Conservation (phyloP, 2,113 vertebrate genomes). For the Thalassarche chlororhynchos region DNA sequence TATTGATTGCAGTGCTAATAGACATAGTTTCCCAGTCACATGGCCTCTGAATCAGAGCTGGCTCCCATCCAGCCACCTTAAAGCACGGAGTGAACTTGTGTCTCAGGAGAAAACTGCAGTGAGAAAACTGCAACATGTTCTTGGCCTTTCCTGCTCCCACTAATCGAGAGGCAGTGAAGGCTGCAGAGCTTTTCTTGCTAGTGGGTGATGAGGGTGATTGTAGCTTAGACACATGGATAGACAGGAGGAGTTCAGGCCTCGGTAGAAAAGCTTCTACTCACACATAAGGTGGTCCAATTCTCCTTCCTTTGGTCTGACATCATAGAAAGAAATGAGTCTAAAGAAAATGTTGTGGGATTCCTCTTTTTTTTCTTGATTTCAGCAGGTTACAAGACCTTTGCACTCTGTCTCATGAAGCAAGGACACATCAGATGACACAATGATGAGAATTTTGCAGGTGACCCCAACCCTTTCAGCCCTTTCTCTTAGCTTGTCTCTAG, state of each 20-base stretch:
- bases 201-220: not conserved
- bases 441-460: not conserved
- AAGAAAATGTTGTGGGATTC: not conserved
- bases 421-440: not conserved
- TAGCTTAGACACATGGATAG: not conserved
- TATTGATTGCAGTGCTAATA: not conserved
- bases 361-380: not conserved
- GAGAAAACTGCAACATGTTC: not conserved
- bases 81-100: fast-evolving
- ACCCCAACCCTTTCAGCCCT: not conserved
- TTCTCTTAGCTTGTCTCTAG: not conserved
- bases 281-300: not conserved
- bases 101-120: not conserved
- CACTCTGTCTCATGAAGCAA: not conserved
- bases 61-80: not conserved
- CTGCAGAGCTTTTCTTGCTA: not conserved
- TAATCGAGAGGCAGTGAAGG: not conserved
- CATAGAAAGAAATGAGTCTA: not conserved
- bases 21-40: not conserved
- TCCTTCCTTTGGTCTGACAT: not conserved
- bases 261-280: not conserved
- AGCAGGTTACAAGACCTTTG: not conserved
- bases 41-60: not conserved
- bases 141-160: not conserved
- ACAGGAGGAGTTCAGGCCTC: not conserved